Percentiles rank a stretch among this genome's conserved stretches.
Evolutionary conservation across 2,797 vertebrate species (phyloP).

Genomic region (Myotis findleyi): DNA sequence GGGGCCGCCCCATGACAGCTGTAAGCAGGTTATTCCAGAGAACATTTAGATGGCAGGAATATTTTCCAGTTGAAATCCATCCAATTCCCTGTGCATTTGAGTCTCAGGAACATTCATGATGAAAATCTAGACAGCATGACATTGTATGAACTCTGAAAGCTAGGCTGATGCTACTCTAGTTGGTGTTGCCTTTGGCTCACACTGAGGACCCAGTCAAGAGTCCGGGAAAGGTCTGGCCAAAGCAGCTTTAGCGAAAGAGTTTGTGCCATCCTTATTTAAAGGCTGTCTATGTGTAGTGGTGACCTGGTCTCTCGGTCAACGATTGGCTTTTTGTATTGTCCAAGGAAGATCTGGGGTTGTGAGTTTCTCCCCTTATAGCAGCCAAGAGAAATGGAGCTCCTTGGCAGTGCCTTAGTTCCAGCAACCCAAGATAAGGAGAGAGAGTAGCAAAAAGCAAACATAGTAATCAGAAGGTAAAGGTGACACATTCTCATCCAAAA

Average conservation of each 20-base stretch:
- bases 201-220: constrained; percentile 60
- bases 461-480: neutral
- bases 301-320: constrained; percentile 2
- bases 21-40: constrained; percentile 80
- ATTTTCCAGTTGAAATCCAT: constrained; percentile 84
- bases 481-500: neutral
- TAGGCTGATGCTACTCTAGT: constrained; percentile 77
- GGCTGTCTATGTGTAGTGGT: constrained; percentile 39
- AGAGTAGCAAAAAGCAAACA: constrained; percentile 28
- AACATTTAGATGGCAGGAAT: constrained; percentile 71
- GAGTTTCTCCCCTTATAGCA: neutral
- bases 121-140: constrained; percentile 87
- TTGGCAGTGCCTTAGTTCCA: constrained; percentile 11
- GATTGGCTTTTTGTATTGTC: constrained; percentile 17
- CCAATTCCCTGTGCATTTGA: constrained; percentile 80
- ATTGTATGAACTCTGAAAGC: constrained; percentile 84
- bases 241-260: constrained; percentile 59
- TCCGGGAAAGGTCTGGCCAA: constrained; percentile 55
- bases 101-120: constrained; percentile 84
- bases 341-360: constrained; percentile 40
- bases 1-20: constrained; percentile 77
- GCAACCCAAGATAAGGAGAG: neutral
- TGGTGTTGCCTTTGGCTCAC: constrained; percentile 86
- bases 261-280: constrained; percentile 72
- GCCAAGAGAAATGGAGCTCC: neutral